phyloP scores from a whole-genome alignment of 2,888 invertebrate species.

The Chloroclystis v-ata region DNA sequence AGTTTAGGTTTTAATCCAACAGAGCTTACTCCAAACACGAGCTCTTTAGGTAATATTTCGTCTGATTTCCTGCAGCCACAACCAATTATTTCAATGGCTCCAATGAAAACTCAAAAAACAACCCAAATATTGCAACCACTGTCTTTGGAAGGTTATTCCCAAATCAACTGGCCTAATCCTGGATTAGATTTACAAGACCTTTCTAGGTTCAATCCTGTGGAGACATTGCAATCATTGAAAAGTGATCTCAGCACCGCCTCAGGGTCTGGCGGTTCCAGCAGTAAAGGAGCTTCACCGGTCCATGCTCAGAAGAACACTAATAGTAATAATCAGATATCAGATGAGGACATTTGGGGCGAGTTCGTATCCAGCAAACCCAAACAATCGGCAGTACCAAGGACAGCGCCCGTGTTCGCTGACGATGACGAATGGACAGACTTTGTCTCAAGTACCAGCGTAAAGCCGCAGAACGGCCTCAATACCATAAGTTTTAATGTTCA shows the following conservation, averaged over 20 bases:
- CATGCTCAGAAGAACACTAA: constrained; percentile 43
- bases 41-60: constrained; percentile 25
- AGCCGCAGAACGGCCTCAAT: constrained; percentile 65
- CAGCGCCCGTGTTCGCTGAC: constrained; percentile 48
- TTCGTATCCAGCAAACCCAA: constrained; percentile 76
- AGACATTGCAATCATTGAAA: constrained; percentile 66
- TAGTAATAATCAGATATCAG: constrained; percentile 42
- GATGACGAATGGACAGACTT: constrained; percentile 76
- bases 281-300: constrained; percentile 57
- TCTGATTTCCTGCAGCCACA: constrained; percentile 53
- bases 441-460: constrained; percentile 65
- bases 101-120: constrained; percentile 47
- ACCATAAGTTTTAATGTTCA: constrained; percentile 72
- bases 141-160: constrained; percentile 70
- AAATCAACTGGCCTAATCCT: constrained; percentile 82
- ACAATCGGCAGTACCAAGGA: constrained; percentile 45
- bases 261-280: constrained; percentile 38
- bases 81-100: constrained; percentile 32
- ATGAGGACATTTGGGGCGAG: constrained; percentile 81
- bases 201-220: constrained; percentile 71
- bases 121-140: constrained; percentile 72
- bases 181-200: constrained; percentile 74
- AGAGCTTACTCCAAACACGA: constrained; percentile 28
- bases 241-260: constrained; percentile 49
- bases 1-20: constrained; percentile 33